Evolutionary conservation across 2,113 vertebrate species (phyloP).

Genomic region (Eretmochelys imbricata): DNA sequence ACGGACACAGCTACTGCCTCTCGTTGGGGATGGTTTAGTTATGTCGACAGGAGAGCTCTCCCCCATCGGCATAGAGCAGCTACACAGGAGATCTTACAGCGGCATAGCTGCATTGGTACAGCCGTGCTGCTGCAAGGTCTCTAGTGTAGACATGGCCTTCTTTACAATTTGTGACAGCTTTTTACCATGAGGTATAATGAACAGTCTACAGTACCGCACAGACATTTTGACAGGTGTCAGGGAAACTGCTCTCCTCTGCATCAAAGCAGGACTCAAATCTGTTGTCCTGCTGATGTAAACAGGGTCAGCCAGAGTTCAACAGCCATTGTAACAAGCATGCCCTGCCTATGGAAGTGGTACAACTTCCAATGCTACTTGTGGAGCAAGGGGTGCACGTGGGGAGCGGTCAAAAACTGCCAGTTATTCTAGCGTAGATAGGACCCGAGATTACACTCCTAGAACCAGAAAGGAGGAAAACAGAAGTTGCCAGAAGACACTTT

Average conservation of each 20-base stretch:
- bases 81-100: no score
- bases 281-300: not conserved
- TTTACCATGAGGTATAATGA: not conserved
- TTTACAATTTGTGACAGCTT: not conserved
- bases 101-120: no score
- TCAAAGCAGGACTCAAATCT: not conserved
- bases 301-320: not conserved
- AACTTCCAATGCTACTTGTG: accelerated
- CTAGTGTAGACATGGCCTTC: no score
- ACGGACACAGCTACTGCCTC: no score
- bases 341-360: not conserved
- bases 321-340: accelerated
- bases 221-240: conserved; percentile 22
- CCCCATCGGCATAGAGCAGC: no score
- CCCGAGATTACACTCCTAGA: not conserved
- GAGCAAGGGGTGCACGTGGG: not conserved
- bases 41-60: no score
- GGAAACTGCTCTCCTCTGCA: conserved; percentile 6
- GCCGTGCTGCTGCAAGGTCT: no score
- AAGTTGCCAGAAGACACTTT: conserved; percentile 38
- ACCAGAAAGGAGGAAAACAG: not conserved
- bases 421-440: not conserved
- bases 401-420: not conserved
- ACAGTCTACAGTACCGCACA: not conserved
- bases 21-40: no score